phyloP scores from a whole-genome alignment of 2,888 invertebrate genomes.

The Uloborus plumipes region DNA sequence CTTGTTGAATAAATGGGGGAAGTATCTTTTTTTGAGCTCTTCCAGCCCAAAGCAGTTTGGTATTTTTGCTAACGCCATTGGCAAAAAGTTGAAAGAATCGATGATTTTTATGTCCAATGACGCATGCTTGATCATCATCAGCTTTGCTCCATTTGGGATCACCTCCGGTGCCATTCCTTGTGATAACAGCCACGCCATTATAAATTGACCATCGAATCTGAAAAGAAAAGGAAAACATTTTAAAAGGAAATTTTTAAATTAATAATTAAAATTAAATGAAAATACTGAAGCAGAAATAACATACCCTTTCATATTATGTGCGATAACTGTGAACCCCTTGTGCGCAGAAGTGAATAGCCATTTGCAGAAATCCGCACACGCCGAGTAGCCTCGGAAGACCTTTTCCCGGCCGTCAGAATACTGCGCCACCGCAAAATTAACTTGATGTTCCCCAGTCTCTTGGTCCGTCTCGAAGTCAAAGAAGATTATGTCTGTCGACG shows the following conservation, averaged over 20 bases:
- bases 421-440: constrained; percentile 19
- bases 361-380: not conserved
- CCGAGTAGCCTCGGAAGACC: not conserved
- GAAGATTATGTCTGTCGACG: not conserved
- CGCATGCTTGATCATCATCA: not conserved
- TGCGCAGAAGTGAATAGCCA: not conserved
- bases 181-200: constrained; percentile 2
- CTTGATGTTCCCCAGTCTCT: not conserved
- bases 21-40: constrained; percentile 25
- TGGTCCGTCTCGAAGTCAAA: constrained; percentile 21
- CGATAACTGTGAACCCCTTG: constrained; percentile 13
- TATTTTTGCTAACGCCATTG: constrained; percentile 22
- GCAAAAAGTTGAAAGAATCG: constrained; percentile 39
- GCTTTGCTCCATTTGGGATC: constrained; percentile 9
- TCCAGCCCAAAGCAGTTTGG: constrained; percentile 16
- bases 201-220: constrained; percentile 29
- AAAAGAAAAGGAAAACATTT: not conserved
- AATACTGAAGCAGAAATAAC: not conserved
- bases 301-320: constrained; percentile 20
- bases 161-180: not conserved
- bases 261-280: too few species aligned
- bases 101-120: not conserved
- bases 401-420: constrained; percentile 5
- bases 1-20: constrained; percentile 33
- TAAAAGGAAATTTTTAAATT: not conserved